Evolutionary conservation across 2,888 invertebrate genomes (phyloP).

Genomic region (Lathronympha strigana): DNA sequence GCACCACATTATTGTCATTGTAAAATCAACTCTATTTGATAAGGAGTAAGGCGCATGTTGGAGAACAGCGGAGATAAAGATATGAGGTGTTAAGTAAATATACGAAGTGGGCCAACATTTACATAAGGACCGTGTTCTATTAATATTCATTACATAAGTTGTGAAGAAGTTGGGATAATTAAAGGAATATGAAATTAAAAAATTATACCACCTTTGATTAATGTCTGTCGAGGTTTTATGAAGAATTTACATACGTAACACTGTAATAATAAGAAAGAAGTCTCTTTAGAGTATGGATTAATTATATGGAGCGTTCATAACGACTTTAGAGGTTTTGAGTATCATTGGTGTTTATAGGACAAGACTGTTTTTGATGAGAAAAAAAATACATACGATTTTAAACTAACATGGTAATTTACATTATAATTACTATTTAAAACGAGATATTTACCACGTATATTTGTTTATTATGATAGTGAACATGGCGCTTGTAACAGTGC

Average conservation of each 20-base stretch:
- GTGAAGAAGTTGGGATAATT: constrained; percentile 47
- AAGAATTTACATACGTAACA: constrained; percentile 1
- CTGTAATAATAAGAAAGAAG: not conserved
- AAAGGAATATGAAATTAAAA: constrained; percentile 31
- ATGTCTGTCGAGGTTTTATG: constrained; percentile 12
- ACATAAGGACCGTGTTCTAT: constrained; percentile 63
- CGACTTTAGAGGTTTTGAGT: too few species aligned
- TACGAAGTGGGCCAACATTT: constrained; percentile 59
- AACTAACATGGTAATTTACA: too few species aligned
- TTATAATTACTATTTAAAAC: too few species aligned
- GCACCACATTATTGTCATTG: not conserved
- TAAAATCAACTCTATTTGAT: not conserved
- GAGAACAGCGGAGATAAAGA: not conserved
- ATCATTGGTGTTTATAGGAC: too few species aligned
- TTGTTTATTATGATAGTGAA: too few species aligned
- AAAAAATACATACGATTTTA: too few species aligned
- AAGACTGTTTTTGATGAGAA: too few species aligned
- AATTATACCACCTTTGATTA: constrained; percentile 28
- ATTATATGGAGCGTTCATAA: too few species aligned
- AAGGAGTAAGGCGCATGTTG: not conserved
- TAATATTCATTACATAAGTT: constrained; percentile 71
- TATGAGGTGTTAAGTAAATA: constrained; percentile 22
- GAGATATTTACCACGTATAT: too few species aligned
- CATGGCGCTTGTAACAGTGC: too few species aligned
- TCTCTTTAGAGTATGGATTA: not conserved